These are phyloP conservation scores for Synaphobranchus kaupii DNA, from an alignment of 2,797 vertebrate genomes.

Conservation along the genomic window DNA sequence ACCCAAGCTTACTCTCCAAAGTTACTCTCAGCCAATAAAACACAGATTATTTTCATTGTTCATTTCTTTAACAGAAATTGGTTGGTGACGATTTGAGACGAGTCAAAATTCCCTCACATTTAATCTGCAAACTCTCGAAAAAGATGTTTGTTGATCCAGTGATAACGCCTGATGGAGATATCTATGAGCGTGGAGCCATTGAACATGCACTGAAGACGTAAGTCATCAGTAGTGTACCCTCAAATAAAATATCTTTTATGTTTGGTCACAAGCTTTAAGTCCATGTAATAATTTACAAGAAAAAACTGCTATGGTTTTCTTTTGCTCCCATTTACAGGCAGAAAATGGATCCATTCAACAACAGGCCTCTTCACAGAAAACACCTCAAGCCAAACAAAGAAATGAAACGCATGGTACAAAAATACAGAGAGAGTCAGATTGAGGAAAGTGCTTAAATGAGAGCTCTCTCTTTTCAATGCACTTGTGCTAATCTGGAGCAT, in stretches of 20 bases:
- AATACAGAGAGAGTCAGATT: neutral
- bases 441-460: neutral
- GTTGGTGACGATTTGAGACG: neutral
- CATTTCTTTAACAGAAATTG: constrained; percentile 9
- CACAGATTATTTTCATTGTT: neutral
- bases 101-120: neutral
- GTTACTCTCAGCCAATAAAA: neutral
- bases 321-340: neutral
- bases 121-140: constrained; percentile 17
- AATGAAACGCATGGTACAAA: neutral
- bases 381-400: constrained; percentile 12
- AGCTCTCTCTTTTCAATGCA: no score
- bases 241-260: neutral
- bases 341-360: neutral
- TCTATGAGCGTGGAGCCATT: constrained; percentile 18
- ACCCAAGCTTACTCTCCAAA: neutral
- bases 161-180: constrained; percentile 4
- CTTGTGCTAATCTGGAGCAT: no score
- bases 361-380: neutral
- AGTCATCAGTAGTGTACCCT: neutral
- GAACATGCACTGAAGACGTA: constrained; percentile 2
- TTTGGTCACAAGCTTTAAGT: neutral
- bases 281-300: neutral
- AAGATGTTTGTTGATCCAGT: constrained; percentile 33
- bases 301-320: neutral